Percentiles rank a stretch among this genome's conserved stretches.
Evolutionary conservation across 92 coral and sea anemone genomes (phyloP).

Genomic region (Pocillopora meandrina): DNA sequence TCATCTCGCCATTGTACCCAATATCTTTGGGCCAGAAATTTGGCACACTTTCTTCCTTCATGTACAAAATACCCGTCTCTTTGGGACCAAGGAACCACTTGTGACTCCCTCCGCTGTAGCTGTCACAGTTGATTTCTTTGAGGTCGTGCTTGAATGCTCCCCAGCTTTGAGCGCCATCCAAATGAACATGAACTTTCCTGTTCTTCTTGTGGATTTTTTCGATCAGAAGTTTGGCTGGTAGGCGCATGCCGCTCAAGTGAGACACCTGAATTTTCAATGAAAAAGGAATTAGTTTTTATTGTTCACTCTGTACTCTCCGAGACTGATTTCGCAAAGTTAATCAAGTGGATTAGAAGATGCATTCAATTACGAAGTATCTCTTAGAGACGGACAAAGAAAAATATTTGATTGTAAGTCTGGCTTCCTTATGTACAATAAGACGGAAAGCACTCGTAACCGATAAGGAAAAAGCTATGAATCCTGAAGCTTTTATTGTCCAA

Average conservation of each 20-base stretch:
- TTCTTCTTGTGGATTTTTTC: constrained; percentile 43
- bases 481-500: too few species aligned
- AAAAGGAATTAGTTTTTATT: neutral
- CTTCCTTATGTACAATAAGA: too few species aligned
- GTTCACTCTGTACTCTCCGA: too few species aligned
- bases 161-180: constrained; percentile 78
- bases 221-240: constrained; percentile 61
- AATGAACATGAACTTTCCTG: constrained; percentile 59
- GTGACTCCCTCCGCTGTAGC: constrained; percentile 63
- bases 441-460: too few species aligned
- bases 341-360: too few species aligned
- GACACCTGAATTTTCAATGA: constrained; percentile 34
- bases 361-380: too few species aligned
- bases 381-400: too few species aligned
- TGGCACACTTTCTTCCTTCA: constrained; percentile 47
- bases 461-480: too few species aligned
- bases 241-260: constrained; percentile 61
- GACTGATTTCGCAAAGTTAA: too few species aligned
- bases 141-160: constrained; percentile 58
- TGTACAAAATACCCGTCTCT: constrained; percentile 71
- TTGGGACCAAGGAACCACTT: constrained; percentile 82
- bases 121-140: constrained; percentile 61
- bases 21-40: constrained; percentile 66
- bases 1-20: constrained; percentile 69
- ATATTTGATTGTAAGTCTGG: too few species aligned